Percentiles rank a stretch among this genome's conserved stretches.
Conservation (phyloP, 37 sponge, comb jelly and placozoan species). For the Beroe ovata region DNA sequence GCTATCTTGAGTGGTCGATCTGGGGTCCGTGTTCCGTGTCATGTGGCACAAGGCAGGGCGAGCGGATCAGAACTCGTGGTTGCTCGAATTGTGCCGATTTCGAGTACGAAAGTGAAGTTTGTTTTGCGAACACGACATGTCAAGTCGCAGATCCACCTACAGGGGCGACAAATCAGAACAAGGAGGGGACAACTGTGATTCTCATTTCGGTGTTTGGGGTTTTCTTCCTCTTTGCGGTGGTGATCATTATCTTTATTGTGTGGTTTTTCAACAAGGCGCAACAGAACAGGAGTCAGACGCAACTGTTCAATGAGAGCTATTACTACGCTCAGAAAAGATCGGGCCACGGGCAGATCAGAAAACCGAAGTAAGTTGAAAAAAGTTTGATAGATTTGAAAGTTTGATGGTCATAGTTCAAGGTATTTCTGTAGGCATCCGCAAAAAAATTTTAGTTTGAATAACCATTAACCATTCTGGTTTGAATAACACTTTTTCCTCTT, state of each 20-base stretch:
- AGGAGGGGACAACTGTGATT: background rate
- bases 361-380: background rate
- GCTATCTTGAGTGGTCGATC: slow-evolving; percentile 9
- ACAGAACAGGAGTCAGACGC: background rate
- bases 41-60: slow-evolving; percentile 1
- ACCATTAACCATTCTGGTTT: no score
- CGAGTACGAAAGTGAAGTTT: slow-evolving; percentile 41
- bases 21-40: slow-evolving; percentile 46
- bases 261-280: slow-evolving; percentile 41
- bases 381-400: no score
- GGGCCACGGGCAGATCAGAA: background rate
- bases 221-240: slow-evolving; percentile 13
- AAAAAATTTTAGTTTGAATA: no score
- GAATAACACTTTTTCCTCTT: no score
- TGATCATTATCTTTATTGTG: background rate
- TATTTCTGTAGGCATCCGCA: no score
- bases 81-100: slow-evolving; percentile 48
- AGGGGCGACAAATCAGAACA: background rate
- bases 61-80: slow-evolving; percentile 37
- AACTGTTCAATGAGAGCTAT: slow-evolving; percentile 57
- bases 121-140: slow-evolving; percentile 33
- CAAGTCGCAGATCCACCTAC: background rate
- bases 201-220: slow-evolving; percentile 15
- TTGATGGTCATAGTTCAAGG: no score
- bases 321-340: slow-evolving; percentile 17